Conservation (phyloP, 2,888 invertebrate species). For the Yponomeuta malinellus region DNA sequence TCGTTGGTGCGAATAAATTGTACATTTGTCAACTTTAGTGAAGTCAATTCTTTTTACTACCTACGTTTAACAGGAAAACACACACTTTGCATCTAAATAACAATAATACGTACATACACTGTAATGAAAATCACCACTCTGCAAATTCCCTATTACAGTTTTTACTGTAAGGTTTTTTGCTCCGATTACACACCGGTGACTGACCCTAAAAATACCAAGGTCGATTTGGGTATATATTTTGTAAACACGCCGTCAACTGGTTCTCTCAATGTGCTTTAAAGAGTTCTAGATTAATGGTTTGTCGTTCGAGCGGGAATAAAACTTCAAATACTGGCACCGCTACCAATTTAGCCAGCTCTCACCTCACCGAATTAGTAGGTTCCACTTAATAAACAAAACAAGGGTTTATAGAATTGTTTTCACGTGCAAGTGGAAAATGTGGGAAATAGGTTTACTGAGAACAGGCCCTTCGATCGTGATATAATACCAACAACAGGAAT, state of each 20-base stretch:
- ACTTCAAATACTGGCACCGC: background rate
- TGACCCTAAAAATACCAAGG: constrained; percentile 6
- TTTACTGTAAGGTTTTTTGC: background rate
- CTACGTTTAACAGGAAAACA: background rate
- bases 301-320: background rate
- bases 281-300: background rate
- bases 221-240: background rate
- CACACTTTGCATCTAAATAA: background rate
- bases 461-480: too few species aligned
- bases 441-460: too few species aligned
- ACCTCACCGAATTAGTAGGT: too few species aligned
- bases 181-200: constrained; percentile 2
- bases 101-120: background rate
- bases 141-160: background rate
- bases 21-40: background rate
- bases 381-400: too few species aligned
- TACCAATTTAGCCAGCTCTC: background rate
- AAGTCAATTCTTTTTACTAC: background rate
- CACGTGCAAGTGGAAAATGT: too few species aligned
- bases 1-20: background rate
- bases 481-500: background rate
- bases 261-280: background rate
- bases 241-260: background rate
- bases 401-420: too few species aligned
- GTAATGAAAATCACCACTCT: background rate